phyloP scores from a whole-genome alignment of 1,140 invertebrate genomes.

The Manduca sexta region DNA sequence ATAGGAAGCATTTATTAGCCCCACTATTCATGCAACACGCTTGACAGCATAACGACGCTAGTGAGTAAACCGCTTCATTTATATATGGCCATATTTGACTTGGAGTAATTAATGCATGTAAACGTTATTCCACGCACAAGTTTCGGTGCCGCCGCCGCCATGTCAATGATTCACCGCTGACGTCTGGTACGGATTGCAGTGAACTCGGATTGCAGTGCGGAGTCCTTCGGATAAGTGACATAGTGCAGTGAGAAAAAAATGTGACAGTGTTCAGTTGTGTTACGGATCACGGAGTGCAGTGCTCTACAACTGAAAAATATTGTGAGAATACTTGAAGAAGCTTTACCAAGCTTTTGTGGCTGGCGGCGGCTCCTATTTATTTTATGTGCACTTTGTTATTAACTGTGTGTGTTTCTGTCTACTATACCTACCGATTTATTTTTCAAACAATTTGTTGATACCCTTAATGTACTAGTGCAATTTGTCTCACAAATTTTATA shows the following conservation, averaged over 20 bases:
- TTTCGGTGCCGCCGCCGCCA: constrained; percentile 40
- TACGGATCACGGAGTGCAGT: constrained; percentile 45
- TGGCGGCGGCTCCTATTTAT: constrained; percentile 61
- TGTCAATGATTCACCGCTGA: constrained; percentile 31
- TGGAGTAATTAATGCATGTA: background rate
- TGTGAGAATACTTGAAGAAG: background rate
- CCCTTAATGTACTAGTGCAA: no score
- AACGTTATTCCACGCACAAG: constrained; percentile 3
- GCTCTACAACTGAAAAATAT: constrained; percentile 11
- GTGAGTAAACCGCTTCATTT: constrained; percentile 2
- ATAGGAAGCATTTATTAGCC: constrained; percentile 1
- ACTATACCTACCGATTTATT: background rate
- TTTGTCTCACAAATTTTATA: background rate
- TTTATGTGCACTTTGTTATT: constrained; percentile 63
- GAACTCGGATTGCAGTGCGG: constrained; percentile 68
- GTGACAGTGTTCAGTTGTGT: constrained; percentile 48
- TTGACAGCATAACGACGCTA: background rate
- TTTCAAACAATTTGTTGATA: background rate
- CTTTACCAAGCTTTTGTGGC: constrained; percentile 32
- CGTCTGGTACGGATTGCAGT: constrained; percentile 62
- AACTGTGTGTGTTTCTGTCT: constrained; percentile 35
- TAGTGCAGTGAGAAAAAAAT: constrained; percentile 53
- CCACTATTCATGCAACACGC: background rate
- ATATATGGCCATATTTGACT: constrained; percentile 1
- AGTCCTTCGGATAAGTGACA: constrained; percentile 43